These are phyloP conservation scores for Prietella phreatophila DNA, from an alignment of 2,113 vertebrate genomes.

Conservation along the genomic window DNA sequence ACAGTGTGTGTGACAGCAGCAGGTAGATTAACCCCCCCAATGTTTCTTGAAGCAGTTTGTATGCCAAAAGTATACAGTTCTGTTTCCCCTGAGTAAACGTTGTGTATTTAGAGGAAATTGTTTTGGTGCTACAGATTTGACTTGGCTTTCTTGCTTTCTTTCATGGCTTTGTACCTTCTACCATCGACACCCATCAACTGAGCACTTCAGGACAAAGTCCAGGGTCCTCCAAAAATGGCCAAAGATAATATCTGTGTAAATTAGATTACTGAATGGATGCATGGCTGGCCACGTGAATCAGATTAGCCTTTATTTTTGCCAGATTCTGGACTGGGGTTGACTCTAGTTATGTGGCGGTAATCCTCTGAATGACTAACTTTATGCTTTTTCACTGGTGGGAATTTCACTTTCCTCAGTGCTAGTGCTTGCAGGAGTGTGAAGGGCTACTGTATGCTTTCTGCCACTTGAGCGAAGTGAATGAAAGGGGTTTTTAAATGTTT, in stretches of 20 bases:
- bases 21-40: neutral
- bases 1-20: neutral
- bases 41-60: neutral
- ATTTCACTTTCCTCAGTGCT: neutral
- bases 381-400: neutral
- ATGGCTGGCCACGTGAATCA: conserved; percentile 1
- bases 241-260: neutral
- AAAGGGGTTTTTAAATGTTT: conserved; percentile 1
- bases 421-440: conserved; percentile 62
- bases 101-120: neutral
- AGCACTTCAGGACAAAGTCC: neutral
- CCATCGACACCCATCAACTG: neutral
- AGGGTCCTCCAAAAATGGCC: neutral
- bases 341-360: neutral
- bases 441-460: conserved; percentile 27
- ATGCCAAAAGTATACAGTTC: neutral
- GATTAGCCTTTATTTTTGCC: neutral
- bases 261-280: neutral
- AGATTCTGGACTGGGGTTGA: neutral
- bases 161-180: neutral
- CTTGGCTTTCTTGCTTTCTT: neutral
- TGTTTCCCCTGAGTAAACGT: neutral
- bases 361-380: neutral
- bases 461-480: conserved; percentile 45
- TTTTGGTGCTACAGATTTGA: neutral